Evolutionary conservation across 2,888 invertebrate genomes (phyloP), one percentile per base, ranked within the genome.

Genomic region (Psylliodes chrysocephalus): DNA sequence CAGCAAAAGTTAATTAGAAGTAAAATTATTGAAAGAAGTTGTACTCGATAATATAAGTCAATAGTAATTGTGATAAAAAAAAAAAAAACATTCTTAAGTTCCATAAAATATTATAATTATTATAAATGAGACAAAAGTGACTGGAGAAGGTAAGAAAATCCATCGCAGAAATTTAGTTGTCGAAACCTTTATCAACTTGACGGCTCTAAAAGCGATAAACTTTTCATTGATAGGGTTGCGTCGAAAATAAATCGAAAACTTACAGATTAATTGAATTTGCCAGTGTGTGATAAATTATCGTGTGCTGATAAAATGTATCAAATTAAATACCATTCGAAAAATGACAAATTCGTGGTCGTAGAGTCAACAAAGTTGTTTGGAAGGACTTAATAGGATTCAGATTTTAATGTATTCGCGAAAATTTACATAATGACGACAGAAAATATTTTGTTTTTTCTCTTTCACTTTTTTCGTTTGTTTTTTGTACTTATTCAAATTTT

Each of bases 161-260:
- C 12, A 22, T 46, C n/a, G 19, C 2, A 46, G 19, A 46, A 46
- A 46, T 46, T 19, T 8, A 46, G 46, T 46, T 46, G 46, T 46
- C 46, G 46, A 22, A 19, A 46, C 46, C 46, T 46, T n/a, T 46
- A 46, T 46, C 46, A 46, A 22, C 46, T 46, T 46, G 46, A 46
- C 46, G 46, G 46, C 46, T 46, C 3, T n/a, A 46, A 46, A 46
- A 46, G 5, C 14, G 46, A 12, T 46, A 8, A 46, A 46, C 22
- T 22, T 17, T 46, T 25, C 22, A 46, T 22, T 22, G 46, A 22
- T 46, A 46, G 46, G 46, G 46, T 46, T 46, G 18, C 14, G 22
- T 22, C 22, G 46, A 46, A 46, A 46, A 46, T 46, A 46, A 46
- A 46, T 46, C 22, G 46, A 46, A 46, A 46, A 22, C 22, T 46